Conservation (phyloP, 2,797 vertebrate species). For the Pangasius mekongensis region DNA sequence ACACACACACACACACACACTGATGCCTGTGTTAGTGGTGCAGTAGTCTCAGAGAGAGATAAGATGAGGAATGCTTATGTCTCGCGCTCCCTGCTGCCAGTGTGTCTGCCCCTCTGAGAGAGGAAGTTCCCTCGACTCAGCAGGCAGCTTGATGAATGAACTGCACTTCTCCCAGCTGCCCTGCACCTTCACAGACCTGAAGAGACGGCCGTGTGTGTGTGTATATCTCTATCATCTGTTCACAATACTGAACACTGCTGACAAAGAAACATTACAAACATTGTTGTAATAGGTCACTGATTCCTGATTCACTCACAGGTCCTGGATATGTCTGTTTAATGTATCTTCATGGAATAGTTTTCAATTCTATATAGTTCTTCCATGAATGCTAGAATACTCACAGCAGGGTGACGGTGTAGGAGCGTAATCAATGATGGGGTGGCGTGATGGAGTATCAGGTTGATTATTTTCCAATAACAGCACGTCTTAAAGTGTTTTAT, state of each 20-base stretch:
- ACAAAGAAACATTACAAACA: not conserved
- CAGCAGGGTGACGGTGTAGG: not conserved
- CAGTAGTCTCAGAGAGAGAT: slow-evolving; percentile 22
- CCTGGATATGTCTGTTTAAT: not conserved
- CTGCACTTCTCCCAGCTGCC: slow-evolving; percentile 24
- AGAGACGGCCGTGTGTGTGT: not conserved
- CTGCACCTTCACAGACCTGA: slow-evolving; percentile 28
- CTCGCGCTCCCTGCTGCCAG: slow-evolving; percentile 37
- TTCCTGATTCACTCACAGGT: not conserved
- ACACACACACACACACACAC: slow-evolving; percentile 4
- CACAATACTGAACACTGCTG: not conserved
- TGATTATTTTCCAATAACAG: not conserved
- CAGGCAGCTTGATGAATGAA: slow-evolving; percentile 42
- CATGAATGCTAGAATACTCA: no score
- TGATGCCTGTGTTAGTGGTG: not conserved
- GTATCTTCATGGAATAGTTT: not conserved
- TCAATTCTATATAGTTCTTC: not conserved
- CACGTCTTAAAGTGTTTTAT: no score
- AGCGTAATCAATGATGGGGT: not conserved
- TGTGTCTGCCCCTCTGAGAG: slow-evolving; percentile 27
- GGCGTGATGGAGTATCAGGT: not conserved
- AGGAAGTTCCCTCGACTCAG: slow-evolving; percentile 38
- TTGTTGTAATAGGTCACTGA: not conserved
- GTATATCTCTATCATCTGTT: not conserved
- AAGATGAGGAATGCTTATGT: slow-evolving; percentile 39